Evolutionary conservation across 2,888 invertebrate genomes (phyloP).

Genomic region (Proisotoma minuta): DNA sequence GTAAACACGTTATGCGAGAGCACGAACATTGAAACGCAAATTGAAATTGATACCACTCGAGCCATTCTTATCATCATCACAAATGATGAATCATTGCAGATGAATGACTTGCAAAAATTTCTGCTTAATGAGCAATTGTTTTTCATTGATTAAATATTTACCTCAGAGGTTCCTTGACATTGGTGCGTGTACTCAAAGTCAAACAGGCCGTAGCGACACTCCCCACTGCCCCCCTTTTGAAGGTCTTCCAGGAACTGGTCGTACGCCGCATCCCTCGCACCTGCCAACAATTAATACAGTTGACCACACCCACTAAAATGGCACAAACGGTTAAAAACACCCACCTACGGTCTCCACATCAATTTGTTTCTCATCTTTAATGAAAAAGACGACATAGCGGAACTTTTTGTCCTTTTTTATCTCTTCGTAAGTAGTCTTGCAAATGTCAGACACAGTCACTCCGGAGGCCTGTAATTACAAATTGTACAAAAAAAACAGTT

Average conservation of each 20-base stretch:
- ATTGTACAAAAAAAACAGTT: too few relatives aligned
- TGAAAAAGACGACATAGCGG: constrained; percentile 93
- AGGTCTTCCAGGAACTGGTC: constrained; percentile 90
- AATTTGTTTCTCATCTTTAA: constrained; percentile 92
- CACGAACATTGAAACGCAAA: too few relatives aligned
- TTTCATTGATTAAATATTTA: constrained; percentile 43
- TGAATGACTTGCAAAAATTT: not conserved
- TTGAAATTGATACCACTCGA: not conserved
- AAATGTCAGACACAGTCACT: constrained; percentile 90
- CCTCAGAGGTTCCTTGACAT: constrained; percentile 91
- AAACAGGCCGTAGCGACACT: constrained; percentile 97
- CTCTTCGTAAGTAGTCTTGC: constrained; percentile 92
- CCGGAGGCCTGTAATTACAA: constrained; percentile 77
- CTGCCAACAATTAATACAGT: constrained; percentile 37
- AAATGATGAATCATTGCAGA: not conserved
- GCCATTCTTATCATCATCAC: not conserved
- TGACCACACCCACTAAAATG: not conserved
- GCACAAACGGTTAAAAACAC: constrained; percentile 19
- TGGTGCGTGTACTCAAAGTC: constrained; percentile 98
- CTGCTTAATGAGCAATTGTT: not conserved
- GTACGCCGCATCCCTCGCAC: constrained; percentile 80
- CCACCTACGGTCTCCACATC: constrained; percentile 84
- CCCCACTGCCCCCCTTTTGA: constrained; percentile 82
- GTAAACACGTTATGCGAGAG: too few relatives aligned
- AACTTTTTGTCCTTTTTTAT: constrained; percentile 97